A percentile compares a stretch with the other conserved stretches of the same genome.
phyloP scores from a whole-genome alignment of 2,113 vertebrate genomes.

The Seriola aureovittata region DNA sequence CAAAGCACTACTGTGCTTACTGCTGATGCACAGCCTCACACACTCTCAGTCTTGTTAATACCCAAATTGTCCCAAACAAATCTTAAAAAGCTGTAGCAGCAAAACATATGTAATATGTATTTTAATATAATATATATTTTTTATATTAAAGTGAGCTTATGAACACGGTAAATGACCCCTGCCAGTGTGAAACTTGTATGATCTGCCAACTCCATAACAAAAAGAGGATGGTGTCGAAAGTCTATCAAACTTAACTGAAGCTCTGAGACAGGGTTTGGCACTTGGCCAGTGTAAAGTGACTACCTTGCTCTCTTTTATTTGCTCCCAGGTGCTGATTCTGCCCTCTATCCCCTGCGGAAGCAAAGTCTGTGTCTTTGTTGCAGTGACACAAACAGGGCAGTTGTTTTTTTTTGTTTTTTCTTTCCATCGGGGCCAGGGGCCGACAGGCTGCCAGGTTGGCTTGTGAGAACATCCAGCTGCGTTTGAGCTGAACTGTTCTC shows the following conservation, averaged over 20 bases:
- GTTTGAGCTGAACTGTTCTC: conserved; percentile 59
- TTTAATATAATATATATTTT: too few species aligned
- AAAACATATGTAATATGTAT: too few species aligned
- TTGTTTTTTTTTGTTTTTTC: conserved; percentile 16
- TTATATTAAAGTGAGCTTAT: too few species aligned
- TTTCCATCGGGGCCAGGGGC: not conserved
- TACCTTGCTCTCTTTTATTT: not conserved
- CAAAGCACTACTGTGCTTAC: not conserved
- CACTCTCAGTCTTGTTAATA: not conserved
- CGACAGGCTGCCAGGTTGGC: conserved; percentile 18
- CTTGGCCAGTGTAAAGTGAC: not conserved
- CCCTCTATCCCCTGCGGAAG: not conserved
- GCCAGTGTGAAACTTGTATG: not conserved
- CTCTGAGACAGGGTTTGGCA: not conserved
- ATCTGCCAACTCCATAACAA: not conserved
- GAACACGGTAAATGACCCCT: too few species aligned
- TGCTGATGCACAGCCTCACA: not conserved
- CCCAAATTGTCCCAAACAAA: too few species aligned
- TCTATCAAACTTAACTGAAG: not conserved
- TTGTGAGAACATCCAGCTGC: conserved; percentile 71
- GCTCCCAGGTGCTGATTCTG: conserved; percentile 19
- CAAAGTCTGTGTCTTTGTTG: conserved; percentile 8
- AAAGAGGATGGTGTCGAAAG: not conserved
- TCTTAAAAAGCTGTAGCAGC: too few species aligned
- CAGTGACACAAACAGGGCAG: conserved; percentile 40